phyloP scores from a whole-genome alignment of 2,888 invertebrate genomes.

The Ormyrus pomaceus region DNA sequence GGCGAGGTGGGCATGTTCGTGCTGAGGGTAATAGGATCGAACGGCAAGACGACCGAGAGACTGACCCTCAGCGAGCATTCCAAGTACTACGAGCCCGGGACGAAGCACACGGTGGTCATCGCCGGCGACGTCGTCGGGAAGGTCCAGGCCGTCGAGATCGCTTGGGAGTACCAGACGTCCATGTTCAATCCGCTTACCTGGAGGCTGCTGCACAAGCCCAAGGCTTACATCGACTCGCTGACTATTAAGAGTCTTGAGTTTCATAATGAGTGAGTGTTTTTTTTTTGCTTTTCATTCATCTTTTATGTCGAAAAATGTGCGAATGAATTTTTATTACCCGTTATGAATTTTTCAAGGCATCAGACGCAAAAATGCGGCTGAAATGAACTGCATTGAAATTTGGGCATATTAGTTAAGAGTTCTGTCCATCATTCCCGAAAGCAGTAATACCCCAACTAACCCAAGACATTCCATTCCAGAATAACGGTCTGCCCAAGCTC shows the following conservation, averaged over 20 bases:
- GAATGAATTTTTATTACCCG: too few relatives aligned
- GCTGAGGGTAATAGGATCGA: conserved; percentile 81
- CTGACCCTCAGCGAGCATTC: conserved; percentile 78
- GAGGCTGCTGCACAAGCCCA: conserved; percentile 85
- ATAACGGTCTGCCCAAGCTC: conserved; percentile 83
- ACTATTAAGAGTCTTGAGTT: conserved; percentile 85
- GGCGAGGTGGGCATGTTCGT: conserved; percentile 87
- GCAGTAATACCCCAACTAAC: too few relatives aligned
- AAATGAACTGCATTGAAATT: too few relatives aligned
- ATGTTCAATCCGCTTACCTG: conserved; percentile 90
- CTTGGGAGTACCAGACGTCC: conserved; percentile 88
- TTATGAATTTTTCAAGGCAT: too few relatives aligned
- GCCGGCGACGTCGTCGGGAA: conserved; percentile 83
- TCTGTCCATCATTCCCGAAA: too few relatives aligned
- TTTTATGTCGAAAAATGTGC: too few relatives aligned
- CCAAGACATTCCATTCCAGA: conserved; percentile 74
- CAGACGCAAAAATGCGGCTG: too few relatives aligned
- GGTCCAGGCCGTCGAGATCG: conserved; percentile 82
- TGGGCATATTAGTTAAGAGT: too few relatives aligned
- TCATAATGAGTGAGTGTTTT: conserved; percentile 79
- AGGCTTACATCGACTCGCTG: conserved; percentile 84
- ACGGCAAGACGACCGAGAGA: conserved; percentile 79
- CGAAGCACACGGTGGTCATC: conserved; percentile 81
- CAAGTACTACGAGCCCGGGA: conserved; percentile 85
- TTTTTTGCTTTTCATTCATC: too few relatives aligned